These are phyloP conservation scores for Ctenosaura bakeri DNA, from an alignment of 2,797 vertebrate species.

Conservation along the genomic window DNA sequence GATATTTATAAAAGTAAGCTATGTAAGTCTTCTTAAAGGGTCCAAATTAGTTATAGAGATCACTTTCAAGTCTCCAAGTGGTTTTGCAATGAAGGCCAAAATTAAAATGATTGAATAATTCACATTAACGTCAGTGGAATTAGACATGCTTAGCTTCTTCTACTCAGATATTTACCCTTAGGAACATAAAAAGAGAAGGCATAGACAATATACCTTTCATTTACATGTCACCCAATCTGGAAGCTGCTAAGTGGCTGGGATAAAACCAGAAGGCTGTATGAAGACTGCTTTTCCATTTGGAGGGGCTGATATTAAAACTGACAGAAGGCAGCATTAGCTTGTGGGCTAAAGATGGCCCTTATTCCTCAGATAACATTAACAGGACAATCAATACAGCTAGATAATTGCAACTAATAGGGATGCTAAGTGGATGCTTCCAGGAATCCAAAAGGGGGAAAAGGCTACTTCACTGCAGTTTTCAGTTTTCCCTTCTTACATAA, in stretches of 20 bases:
- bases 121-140: conserved; percentile 18
- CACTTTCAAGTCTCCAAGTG: not conserved
- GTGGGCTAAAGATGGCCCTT: conserved; percentile 41
- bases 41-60: rapidly evolving
- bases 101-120: conserved; percentile 29
- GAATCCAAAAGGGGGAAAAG: conserved; percentile 52
- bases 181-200: conserved; percentile 30
- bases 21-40: conserved; percentile 15
- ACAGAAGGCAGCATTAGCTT: conserved; percentile 60
- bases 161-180: conserved; percentile 58
- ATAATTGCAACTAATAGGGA: conserved; percentile 69
- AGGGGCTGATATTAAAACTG: conserved; percentile 65
- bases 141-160: conserved; percentile 7
- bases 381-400: conserved; percentile 64
- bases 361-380: conserved; percentile 53
- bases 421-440: conserved; percentile 61
- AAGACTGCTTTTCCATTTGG: conserved; percentile 60
- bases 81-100: conserved; percentile 24
- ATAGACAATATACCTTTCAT: not conserved
- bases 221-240: conserved; percentile 47
- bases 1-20: not conserved
- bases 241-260: conserved; percentile 49
- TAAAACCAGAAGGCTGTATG: conserved; percentile 49
- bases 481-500: conserved; percentile 42
- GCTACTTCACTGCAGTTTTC: conserved; percentile 52